Percentiles rank a stretch among this genome's conserved stretches.
Conservation (phyloP, 2,797 vertebrate species). For the Lacerta viridis region DNA sequence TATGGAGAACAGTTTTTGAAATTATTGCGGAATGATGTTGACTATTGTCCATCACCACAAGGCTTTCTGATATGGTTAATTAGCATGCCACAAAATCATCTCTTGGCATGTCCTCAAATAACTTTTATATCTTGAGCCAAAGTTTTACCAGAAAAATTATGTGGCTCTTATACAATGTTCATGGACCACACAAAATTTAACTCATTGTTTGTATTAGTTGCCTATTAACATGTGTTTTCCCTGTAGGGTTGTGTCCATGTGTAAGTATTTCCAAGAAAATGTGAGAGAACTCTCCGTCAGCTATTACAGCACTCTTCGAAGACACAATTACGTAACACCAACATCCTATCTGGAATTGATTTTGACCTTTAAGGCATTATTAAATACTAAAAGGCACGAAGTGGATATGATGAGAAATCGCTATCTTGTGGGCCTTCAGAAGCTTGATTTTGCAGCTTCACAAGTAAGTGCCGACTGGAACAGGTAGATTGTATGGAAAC, state of each 20-base stretch:
- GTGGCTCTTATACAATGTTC: constrained; percentile 12
- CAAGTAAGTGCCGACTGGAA: constrained; percentile 83
- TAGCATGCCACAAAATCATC: neutral
- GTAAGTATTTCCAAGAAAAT: constrained; percentile 92
- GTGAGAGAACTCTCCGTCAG: constrained; percentile 84
- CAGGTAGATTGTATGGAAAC: neutral
- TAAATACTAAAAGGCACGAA: constrained; percentile 88
- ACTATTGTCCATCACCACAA: neutral
- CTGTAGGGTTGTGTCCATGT: constrained; percentile 92
- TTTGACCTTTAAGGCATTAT: constrained; percentile 91
- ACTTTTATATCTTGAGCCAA: too few species aligned
- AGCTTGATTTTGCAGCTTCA: constrained; percentile 92
- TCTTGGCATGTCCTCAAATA: neutral
- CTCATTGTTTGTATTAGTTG: neutral
- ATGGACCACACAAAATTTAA: neutral
- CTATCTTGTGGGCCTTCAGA: constrained; percentile 90
- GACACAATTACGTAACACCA: constrained; percentile 95
- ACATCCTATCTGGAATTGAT: constrained; percentile 95
- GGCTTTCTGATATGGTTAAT: neutral
- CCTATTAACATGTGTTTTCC: neutral
- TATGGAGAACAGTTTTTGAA: neutral
- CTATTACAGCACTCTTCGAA: constrained; percentile 86
- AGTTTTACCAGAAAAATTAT: neutral
- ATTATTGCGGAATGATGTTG: neutral
- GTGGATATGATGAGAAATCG: constrained; percentile 87